Conservation (phyloP, 2,113 vertebrate genomes). For the Tenebrosternarchus preto region DNA sequence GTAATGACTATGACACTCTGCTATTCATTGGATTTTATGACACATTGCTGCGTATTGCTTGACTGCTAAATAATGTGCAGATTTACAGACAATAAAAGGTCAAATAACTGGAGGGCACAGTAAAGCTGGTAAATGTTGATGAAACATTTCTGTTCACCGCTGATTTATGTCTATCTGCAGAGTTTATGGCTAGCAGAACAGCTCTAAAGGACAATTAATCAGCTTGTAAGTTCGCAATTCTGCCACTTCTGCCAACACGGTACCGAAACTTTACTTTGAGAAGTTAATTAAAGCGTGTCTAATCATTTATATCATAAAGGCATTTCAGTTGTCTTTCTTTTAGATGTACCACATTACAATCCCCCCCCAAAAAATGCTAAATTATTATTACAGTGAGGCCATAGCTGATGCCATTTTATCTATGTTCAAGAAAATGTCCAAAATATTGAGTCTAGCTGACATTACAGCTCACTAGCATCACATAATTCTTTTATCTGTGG, state of each 20-base stretch:
- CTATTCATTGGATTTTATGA: background rate
- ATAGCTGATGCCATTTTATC: background rate
- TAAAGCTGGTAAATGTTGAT: slow-evolving; percentile 62
- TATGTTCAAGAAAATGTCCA: too few species aligned
- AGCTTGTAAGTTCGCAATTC: background rate
- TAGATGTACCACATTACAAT: background rate
- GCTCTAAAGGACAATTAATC: slow-evolving; percentile 12
- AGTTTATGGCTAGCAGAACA: slow-evolving; percentile 7
- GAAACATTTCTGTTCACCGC: slow-evolving; percentile 34
- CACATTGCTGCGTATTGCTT: background rate
- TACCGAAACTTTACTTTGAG: slow-evolving; percentile 14
- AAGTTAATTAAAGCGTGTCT: slow-evolving; percentile 20
- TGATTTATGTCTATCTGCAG: slow-evolving; percentile 5
- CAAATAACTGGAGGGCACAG: slow-evolving; percentile 52
- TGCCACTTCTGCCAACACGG: background rate
- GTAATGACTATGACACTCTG: background rate
- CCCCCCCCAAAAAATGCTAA: background rate
- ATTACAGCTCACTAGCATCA: too few species aligned
- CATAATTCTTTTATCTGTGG: too few species aligned
- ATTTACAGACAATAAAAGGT: slow-evolving; percentile 54
- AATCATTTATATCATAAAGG: background rate
- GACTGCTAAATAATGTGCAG: background rate
- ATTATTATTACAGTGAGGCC: background rate
- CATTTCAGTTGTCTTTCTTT: slow-evolving; percentile 2
- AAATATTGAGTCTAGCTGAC: too few species aligned